Evolutionary conservation across 2,888 invertebrate species (phyloP).

Genomic region (Drepanosiphum platanoidis): DNA sequence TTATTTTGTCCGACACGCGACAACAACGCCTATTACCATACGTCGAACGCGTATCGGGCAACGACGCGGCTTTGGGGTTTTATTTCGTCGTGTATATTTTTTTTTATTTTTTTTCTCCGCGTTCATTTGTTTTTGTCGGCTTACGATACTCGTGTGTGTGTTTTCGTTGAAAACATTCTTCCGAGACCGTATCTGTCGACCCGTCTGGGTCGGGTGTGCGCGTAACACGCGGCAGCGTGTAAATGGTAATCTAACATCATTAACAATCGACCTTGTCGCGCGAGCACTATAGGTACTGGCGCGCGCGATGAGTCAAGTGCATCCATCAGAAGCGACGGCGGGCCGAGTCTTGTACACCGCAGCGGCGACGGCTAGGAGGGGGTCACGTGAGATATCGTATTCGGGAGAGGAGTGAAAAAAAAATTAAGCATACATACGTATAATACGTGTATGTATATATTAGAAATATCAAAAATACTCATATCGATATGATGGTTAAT

Average conservation of each 20-base stretch:
- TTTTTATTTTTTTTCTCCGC: not conserved
- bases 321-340: too few species aligned
- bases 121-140: conserved; percentile 27
- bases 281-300: not conserved
- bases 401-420: not conserved
- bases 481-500: not conserved
- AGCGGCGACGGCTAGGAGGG: not conserved
- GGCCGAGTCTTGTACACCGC: not conserved
- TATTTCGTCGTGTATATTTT: not conserved
- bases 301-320: conserved; percentile 30
- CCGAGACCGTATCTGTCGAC: conserved; percentile 22
- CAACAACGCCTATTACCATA: not conserved
- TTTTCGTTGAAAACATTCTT: conserved; percentile 46
- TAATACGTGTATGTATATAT: not conserved
- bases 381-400: not conserved
- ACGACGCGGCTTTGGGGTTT: not conserved
- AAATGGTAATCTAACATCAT: conserved; percentile 48
- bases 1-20: not conserved
- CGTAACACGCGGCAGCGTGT: conserved; percentile 44
- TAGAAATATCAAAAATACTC: conserved; percentile 1
- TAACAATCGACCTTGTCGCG: conserved; percentile 43
- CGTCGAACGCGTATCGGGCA: not conserved
- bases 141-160: not conserved
- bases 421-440: not conserved
- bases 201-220: not conserved